phyloP scores from a whole-genome alignment of 2,797 vertebrate species.

The Mus spretus region DNA sequence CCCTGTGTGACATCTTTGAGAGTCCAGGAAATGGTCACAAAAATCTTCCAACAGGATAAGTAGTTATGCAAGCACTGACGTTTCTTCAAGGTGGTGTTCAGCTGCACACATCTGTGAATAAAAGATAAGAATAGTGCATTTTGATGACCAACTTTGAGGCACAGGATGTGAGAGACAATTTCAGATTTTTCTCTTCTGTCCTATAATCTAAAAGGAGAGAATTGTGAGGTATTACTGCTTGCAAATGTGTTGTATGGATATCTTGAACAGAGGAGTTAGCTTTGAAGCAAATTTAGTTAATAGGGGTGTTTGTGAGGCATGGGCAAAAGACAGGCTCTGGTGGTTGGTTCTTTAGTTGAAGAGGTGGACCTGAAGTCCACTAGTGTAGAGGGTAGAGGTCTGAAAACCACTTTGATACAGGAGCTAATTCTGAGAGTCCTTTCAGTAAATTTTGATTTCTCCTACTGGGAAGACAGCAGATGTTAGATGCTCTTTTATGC shows the following conservation, averaged over 20 bases:
- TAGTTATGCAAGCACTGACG: not conserved
- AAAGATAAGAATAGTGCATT: not conserved
- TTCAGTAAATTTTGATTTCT: not conserved
- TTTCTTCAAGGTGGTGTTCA: not conserved
- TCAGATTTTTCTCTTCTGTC: not conserved
- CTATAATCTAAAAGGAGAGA: not conserved
- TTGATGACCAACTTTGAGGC: not conserved
- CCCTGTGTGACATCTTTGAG: not conserved
- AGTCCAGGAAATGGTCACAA: not conserved
- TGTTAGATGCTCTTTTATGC: not conserved
- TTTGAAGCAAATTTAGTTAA: not conserved
- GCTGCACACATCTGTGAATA: not conserved
- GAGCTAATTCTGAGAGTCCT: too few relatives aligned
- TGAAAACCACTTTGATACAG: not conserved
- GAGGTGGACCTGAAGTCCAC: too few relatives aligned
- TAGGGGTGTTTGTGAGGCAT: not conserved
- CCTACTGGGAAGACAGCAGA: not conserved
- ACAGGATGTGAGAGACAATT: not conserved
- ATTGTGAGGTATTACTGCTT: too few relatives aligned
- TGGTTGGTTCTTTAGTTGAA: not conserved
- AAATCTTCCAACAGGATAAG: not conserved
- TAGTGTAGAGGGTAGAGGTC: not conserved
- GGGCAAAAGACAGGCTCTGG: rapidly evolving
- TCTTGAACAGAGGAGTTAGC: too few relatives aligned
- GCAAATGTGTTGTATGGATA: not conserved